Conservation (phyloP, 1,140 invertebrate genomes). For the Cardiocondyla obscurior region DNA sequence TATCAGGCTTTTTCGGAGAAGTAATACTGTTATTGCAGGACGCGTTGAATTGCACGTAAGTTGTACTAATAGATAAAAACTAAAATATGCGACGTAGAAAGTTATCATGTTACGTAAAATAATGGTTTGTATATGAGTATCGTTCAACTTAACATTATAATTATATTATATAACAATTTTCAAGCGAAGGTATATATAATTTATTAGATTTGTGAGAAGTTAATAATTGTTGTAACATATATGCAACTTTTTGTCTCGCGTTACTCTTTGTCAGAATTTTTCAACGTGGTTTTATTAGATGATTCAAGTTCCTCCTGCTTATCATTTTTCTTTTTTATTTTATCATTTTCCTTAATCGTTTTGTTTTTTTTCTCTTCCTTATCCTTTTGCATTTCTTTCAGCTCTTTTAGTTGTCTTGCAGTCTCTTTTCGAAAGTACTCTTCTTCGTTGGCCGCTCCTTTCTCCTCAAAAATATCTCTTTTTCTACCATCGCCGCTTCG, state of each 20-base stretch:
- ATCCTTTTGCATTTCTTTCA: slow-evolving; percentile 50
- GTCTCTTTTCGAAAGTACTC: slow-evolving; percentile 78
- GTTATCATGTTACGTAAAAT: background rate
- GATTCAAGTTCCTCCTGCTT: background rate
- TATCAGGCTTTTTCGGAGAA: slow-evolving; percentile 81
- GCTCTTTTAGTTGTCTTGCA: slow-evolving; percentile 70
- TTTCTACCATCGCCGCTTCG: slow-evolving; percentile 74
- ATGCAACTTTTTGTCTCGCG: background rate
- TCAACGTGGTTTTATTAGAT: background rate
- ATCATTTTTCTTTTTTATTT: slow-evolving; percentile 1
- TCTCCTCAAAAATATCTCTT: slow-evolving; percentile 77
- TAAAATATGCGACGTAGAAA: background rate
- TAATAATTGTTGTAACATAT: background rate
- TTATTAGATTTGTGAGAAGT: background rate
- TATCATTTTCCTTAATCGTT: background rate
- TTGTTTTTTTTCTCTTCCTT: slow-evolving; percentile 51
- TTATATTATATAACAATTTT: background rate
- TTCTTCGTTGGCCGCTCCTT: slow-evolving; percentile 71
- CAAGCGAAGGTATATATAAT: background rate
- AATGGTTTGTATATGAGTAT: background rate
- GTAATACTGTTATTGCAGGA: slow-evolving; percentile 77
- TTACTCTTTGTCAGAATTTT: background rate
- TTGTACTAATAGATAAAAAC: slow-evolving; percentile 15
- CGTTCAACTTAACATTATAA: slow-evolving; percentile 4
- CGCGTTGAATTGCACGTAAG: slow-evolving; percentile 82